Evolutionary conservation across 2,888 invertebrate genomes (phyloP).

Genomic region (Bhutanitis thaidina): DNA sequence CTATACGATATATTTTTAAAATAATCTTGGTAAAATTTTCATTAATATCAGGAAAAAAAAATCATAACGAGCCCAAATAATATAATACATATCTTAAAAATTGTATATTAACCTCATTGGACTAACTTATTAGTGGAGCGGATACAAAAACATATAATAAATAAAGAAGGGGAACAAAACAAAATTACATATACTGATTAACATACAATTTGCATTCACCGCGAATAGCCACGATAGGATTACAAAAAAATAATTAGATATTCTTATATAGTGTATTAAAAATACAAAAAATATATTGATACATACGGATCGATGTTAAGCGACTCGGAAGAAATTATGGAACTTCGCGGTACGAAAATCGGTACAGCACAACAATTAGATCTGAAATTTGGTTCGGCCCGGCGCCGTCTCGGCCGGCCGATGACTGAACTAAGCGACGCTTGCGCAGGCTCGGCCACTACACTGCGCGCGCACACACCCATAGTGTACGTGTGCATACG

Average conservation of each 20-base stretch:
- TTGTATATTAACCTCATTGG: too few relatives aligned
- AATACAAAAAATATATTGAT: neutral
- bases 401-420: conserved; percentile 51
- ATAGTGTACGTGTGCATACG: neutral
- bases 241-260: conserved; percentile 1
- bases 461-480: neutral
- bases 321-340: neutral
- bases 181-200: conserved; percentile 8
- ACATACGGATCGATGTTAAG: conserved; percentile 11
- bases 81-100: too few relatives aligned
- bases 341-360: conserved; percentile 17
- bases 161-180: conserved; percentile 6
- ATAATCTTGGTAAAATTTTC: too few relatives aligned
- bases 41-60: too few relatives aligned
- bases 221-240: neutral
- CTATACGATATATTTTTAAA: too few relatives aligned
- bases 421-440: conserved; percentile 45
- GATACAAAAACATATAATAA: neutral
- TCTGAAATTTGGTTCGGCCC: conserved; percentile 45
- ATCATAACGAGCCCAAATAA: too few relatives aligned
- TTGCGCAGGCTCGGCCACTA: conserved; percentile 21
- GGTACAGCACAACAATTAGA: conserved; percentile 19
- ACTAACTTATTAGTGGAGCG: too few relatives aligned
- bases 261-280: neutral
- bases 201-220: conserved; percentile 9